phyloP scores from a whole-genome alignment of 1,140 invertebrate species.

The Galleria mellonella region DNA sequence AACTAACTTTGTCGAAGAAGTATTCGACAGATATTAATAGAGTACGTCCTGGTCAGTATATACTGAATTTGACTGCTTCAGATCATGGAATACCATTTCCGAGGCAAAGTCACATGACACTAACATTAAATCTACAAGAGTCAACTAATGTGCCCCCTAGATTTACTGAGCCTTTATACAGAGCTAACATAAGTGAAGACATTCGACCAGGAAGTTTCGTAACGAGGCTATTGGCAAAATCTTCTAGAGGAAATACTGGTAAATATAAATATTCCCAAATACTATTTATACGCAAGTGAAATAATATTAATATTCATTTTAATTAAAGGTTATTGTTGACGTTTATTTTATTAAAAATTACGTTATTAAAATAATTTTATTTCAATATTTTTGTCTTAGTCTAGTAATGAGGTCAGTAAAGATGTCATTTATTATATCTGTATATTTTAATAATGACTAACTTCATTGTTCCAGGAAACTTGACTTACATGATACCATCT shows the following conservation, averaged over 20 bases:
- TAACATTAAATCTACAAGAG: conserved; percentile 81
- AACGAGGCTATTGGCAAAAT: conserved; percentile 84
- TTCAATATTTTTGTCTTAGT: too few species aligned
- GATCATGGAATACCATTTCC: conserved; percentile 86
- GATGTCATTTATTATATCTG: too few species aligned
- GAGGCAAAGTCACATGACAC: conserved; percentile 77
- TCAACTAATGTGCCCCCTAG: conserved; percentile 86
- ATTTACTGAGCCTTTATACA: conserved; percentile 85
- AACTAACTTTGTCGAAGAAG: conserved; percentile 83
- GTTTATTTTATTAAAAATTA: too few species aligned
- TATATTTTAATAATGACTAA: conserved; percentile 8
- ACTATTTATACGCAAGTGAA: too few species aligned
- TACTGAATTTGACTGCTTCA: conserved; percentile 85
- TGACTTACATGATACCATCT: conserved; percentile 89
- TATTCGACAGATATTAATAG: conserved; percentile 65
- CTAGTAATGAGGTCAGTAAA: too few species aligned
- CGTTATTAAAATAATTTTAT: too few species aligned
- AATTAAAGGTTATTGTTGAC: too few species aligned
- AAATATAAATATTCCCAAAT: conserved; percentile 12
- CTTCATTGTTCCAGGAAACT: conserved; percentile 76
- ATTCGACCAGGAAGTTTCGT: conserved; percentile 84
- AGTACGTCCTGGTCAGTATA: conserved; percentile 73
- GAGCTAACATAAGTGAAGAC: conserved; percentile 87
- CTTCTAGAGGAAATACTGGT: conserved; percentile 79
- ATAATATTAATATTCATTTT: too few species aligned